These are phyloP conservation scores for Scyliorhinus canicula DNA, from an alignment of 2,797 vertebrate species.

Conservation along the genomic window DNA sequence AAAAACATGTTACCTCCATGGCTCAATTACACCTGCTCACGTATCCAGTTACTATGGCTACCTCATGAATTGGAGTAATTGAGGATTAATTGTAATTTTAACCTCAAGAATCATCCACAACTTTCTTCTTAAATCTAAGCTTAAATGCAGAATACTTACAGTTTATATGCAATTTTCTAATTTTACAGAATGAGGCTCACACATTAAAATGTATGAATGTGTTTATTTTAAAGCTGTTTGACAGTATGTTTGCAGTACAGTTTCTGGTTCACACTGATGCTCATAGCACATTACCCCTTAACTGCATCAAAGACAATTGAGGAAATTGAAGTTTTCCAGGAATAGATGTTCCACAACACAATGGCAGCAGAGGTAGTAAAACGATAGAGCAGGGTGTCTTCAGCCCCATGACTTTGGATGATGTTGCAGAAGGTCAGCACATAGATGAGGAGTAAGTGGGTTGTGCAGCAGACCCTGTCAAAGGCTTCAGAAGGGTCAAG, in stretches of 20 bases:
- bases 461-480: neutral
- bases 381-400: neutral
- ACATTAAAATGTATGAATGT: neutral
- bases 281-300: neutral
- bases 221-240: neutral
- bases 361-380: neutral
- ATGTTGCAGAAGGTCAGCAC: neutral
- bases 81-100: neutral
- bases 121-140: neutral
- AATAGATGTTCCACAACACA: neutral
- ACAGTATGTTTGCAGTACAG: neutral
- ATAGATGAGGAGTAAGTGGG: neutral
- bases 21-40: conserved; percentile 54
- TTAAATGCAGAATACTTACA: neutral
- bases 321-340: neutral
- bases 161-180: neutral
- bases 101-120: neutral
- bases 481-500: neutral
- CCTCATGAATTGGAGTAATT: conserved; percentile 33
- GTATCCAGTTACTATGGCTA: conserved; percentile 58
- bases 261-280: neutral
- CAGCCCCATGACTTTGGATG: neutral
- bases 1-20: conserved; percentile 41
- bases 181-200: neutral
- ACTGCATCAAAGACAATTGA: neutral